phyloP scores from a whole-genome alignment of 2,113 vertebrate genomes.

The Muntiacus reevesi region DNA sequence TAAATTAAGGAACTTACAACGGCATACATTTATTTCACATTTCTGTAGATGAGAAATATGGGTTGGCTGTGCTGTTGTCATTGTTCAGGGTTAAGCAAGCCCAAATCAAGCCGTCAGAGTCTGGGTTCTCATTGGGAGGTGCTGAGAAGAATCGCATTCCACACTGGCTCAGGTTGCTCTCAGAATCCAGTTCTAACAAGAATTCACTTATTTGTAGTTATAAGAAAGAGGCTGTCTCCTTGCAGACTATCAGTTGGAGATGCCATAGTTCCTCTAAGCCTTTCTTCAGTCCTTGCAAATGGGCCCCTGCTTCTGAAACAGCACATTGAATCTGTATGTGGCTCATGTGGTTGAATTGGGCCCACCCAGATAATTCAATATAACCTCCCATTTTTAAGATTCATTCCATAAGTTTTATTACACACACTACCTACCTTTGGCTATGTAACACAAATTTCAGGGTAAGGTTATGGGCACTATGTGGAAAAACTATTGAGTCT shows the following conservation, averaged over 20 bases:
- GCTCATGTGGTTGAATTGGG: background rate
- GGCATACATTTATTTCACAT: background rate
- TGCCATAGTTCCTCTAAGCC: background rate
- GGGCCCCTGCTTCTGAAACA: background rate
- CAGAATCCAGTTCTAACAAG: background rate
- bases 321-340: background rate
- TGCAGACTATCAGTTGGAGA: background rate
- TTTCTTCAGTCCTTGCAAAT: background rate
- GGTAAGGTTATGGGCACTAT: background rate
- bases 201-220: background rate
- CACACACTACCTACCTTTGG: background rate
- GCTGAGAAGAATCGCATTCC: background rate
- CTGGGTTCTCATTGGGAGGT: background rate
- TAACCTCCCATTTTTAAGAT: background rate
- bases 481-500: background rate
- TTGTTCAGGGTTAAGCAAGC: background rate
- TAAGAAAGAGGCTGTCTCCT: background rate
- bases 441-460: background rate
- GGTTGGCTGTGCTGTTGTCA: background rate
- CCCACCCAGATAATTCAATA: background rate
- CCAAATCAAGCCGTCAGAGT: background rate
- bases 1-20: background rate
- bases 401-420: background rate
- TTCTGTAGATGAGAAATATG: background rate
- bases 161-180: background rate